Evolutionary conservation across 2,888 invertebrate species (phyloP), one percentile per base, ranked within the genome.

Genomic region (Unio pictorum): DNA sequence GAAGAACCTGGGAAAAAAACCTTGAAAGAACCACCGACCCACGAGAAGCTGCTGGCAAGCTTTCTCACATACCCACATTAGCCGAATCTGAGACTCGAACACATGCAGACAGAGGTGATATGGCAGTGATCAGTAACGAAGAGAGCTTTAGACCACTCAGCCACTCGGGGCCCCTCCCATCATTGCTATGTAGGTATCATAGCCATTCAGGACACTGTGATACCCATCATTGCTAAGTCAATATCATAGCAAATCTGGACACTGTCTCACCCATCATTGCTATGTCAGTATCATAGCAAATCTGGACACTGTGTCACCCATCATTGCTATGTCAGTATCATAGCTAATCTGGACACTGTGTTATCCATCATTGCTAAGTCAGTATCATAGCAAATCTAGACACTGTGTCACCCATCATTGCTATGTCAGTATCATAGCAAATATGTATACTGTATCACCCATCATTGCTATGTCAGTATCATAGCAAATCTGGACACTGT

Each of bases 401-500:
- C 91, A 95, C 96, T 87, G 93, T 99, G 81, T 99, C 99, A 3
- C 99, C 99, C 0, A 93, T 98, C 72, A 93, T 99, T 54, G 97
- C 98, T 69, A 98, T 55, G 92, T 23, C 23, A 23, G 23, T 92
- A 26, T 99, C 64, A 93, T 99, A 67, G 93, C 99, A 63, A 99
- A 98, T 89, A 96, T 99, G 67, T 99, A 99, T 91, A 95, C 96
- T 87, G 93, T 99, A 81, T 99, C 99, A 3, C 99, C 99, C 0
- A 93, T 98, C 72, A 93, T 99, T 54, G 98, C 98, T 69, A 98
- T 98, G 99, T 92, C 77, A 85, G 91, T 74, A 62, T 64, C 28
- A 28, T 28, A 3, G 28, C 28, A 2, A 28, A 3, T 28, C 28
- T 28, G 28, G 28, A 28, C 28, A 28, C 28, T 28, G 28, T 28